Base-by-base conservation (phyloP, 2,113 vertebrate species). In the Poeciliopsis occidentalis region DNA sequence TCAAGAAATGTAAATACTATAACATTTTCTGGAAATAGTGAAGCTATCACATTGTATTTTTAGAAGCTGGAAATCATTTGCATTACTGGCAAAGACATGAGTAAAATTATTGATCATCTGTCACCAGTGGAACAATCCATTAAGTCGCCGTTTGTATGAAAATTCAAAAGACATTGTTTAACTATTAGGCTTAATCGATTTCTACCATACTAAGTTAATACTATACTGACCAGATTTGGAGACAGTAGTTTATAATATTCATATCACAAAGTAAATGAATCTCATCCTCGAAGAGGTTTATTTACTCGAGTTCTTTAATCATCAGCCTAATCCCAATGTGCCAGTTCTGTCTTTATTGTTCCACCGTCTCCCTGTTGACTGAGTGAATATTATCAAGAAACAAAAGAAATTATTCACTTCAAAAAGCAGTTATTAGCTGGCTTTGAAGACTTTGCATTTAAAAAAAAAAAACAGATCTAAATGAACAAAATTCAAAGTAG, bases 401-500 rank as follows among this genome's bases (percentile, higher is more conserved):
- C 51, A 57, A 57, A 57, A 57, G 22, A 57, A 24, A 57, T n/a
- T 24, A 54, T 7, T 54, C 47, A 54, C 2, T 57, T 57, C 17
- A 57, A 57, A 57, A 57, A 57, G 51, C 22, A 57, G 8, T 57
- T 57, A 57, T 57, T 24, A 57, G 51, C 51, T 57, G 22, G 22
- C 51, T 57, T 57, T 57, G 51, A 57, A 57, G 22, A n/a, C 17
- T 47, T 47, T 57, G 51, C 22, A 57, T n/a, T 57, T 54, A 8
- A 8, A 54, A n/a, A 54, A 57, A n/a, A n/a, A 11, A 54, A 22
- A 27, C 5, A 39, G 60, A 32, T 71, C 60, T 19, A 62, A 72
- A 37, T 73, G 24, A 68, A 34, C 24, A 54, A 68, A 65, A 70
- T 64, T 81, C 44, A 64, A 51, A 57, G 32, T 10, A 51, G 57